Base-by-base conservation (phyloP, 2,888 invertebrate genomes). In the Eristalis arbustorum region DNA sequence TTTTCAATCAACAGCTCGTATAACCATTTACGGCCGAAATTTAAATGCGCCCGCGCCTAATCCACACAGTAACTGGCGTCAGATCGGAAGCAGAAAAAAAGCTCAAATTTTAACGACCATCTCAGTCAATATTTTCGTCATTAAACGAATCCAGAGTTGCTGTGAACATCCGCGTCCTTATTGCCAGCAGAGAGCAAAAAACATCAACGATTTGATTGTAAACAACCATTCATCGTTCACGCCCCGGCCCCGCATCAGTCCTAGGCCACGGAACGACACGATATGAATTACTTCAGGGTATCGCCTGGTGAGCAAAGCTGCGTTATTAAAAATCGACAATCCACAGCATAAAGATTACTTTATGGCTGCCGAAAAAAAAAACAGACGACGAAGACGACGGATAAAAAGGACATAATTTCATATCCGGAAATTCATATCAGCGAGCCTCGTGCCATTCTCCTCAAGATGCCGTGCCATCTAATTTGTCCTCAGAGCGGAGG, bases 341-440 rank as follows among this genome's bases (percentile, higher is more conserved):
- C 42, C 62, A 23, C 56, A 18, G 57, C 57, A 64, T 68, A 72
- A 75, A 75, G 71, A 62, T 67, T 68, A 72, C 75, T 79, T 68
- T 68, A 61, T 68, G 18, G 67, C 67, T 40, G 25, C 8, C 13
- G 28, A 8, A 22, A 37, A 23, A 18, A 22, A 2, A n/a, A 37
- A 23, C 31, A 56, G 49, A 73, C 13, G 37, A 66, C 23, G 23
- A 72, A 22, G 22, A 61, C 57, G 57, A 72, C 31, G 76, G 62
- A 76, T 62, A 67, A 61, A 61, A 74, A 62, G 84, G 84, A 80
- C 80, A 84, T 64, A 73, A 80, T 84, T 80, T 72, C 64, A 79
- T 76, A 84, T 76, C 68, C 72, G 57, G 72, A 68, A 76, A 84
- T 84, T 80, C 76, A 84, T 80, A 80, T 84, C 57, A 64, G 64